Evolutionary conservation across 2,113 vertebrate genomes (phyloP).

Genomic region (Gallinago media): DNA sequence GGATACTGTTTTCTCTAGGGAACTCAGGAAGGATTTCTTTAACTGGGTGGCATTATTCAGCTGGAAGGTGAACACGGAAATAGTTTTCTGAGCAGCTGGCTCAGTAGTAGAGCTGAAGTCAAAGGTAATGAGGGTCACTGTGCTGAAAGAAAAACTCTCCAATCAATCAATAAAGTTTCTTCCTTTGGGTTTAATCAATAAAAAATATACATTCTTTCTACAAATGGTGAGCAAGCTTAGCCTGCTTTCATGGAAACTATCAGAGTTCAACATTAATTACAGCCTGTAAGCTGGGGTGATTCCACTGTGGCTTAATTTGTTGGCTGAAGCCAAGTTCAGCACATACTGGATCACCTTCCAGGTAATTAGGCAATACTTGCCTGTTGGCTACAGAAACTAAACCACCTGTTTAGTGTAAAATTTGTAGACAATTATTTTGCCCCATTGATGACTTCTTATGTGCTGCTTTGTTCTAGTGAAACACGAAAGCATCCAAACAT

Average conservation of each 20-base stretch:
- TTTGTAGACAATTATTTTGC: background rate
- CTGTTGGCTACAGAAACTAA: background rate
- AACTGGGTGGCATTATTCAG: accelerated
- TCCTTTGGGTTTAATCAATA: background rate
- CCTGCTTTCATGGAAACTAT: background rate
- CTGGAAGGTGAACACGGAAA: background rate
- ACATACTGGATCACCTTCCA: background rate
- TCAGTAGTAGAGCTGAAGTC: background rate
- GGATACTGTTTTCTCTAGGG: background rate
- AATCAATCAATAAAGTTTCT: background rate
- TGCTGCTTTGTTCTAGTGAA: background rate
- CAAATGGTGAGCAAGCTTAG: background rate
- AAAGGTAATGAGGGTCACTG: background rate
- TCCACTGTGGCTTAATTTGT: background rate
- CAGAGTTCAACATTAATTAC: background rate
- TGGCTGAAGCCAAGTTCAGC: background rate
- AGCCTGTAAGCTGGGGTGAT: background rate
- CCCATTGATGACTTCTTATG: background rate
- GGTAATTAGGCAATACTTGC: background rate
- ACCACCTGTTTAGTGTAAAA: background rate
- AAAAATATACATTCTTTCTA: background rate
- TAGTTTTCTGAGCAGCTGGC: background rate
- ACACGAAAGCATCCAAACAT: background rate
- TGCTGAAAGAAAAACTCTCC: background rate
- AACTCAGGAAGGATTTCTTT: background rate